A percentile compares a stretch with the other conserved stretches of the same genome.
Evolutionary conservation across 2,797 vertebrate species (phyloP).

Genomic region (Clamator glandarius): DNA sequence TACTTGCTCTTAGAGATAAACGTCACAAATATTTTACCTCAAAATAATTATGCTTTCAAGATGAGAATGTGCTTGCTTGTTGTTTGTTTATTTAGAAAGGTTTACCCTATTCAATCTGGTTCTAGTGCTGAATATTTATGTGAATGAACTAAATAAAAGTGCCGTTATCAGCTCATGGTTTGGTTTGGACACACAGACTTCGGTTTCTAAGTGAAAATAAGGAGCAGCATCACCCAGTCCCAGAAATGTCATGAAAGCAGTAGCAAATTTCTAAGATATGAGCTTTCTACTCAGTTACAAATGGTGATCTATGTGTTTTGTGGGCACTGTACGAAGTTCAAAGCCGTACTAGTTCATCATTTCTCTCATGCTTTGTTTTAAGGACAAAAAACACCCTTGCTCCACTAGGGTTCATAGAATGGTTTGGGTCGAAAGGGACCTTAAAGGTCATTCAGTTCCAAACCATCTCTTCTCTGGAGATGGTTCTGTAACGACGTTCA

Average conservation of each 20-base stretch:
- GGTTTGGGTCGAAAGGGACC: no score
- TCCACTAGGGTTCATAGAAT: neutral
- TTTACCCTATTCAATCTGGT: neutral
- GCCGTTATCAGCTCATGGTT: neutral
- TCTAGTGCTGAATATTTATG: neutral
- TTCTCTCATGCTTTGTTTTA: neutral
- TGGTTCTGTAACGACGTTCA: neutral
- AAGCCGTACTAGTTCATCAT: neutral
- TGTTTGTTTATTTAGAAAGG: neutral
- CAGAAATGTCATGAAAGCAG: neutral
- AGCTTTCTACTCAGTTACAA: neutral
- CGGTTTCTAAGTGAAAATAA: neutral
- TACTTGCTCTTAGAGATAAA: neutral
- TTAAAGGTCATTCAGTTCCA: no score
- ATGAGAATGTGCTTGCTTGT: neutral
- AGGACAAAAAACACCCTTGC: neutral
- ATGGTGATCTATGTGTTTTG: accelerated
- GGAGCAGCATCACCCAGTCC: neutral
- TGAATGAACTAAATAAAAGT: constrained; percentile 16
- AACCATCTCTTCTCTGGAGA: neutral
- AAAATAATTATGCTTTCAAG: neutral
- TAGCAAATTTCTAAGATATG: neutral
- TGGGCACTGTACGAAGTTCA: neutral
- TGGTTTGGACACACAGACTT: neutral
- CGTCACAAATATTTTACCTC: neutral